Percentiles rank a stretch among this genome's conserved stretches.
Conservation (phyloP, 2,113 vertebrate species). For the Melanerpes formicivorus region DNA sequence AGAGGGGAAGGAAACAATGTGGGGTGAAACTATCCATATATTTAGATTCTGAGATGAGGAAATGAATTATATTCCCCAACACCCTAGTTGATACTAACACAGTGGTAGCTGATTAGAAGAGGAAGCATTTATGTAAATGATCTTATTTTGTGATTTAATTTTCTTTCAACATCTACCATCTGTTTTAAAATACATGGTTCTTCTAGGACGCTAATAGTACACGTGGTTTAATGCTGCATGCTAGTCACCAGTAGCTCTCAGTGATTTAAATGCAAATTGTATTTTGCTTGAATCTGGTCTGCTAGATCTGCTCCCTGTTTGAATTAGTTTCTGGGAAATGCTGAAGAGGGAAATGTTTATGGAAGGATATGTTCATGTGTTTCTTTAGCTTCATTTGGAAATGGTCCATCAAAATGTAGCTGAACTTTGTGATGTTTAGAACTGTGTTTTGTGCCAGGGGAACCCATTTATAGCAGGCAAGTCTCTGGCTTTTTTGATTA, state of each 20-base stretch:
- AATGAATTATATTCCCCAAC: background rate
- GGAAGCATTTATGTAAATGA: conserved; percentile 61
- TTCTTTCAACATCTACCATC: conserved; percentile 60
- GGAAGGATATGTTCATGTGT: background rate
- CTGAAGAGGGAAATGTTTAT: background rate
- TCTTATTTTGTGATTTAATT: conserved; percentile 53
- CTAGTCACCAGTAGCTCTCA: background rate
- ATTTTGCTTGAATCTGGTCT: background rate
- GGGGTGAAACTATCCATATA: background rate
- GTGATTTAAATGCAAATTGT: conserved; percentile 32
- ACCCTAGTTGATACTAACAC: background rate
- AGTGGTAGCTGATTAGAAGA: conserved; percentile 59
- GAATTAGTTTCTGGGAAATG: conserved; percentile 4
- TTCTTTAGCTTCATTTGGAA: conserved; percentile 23
- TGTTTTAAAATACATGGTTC: conserved; percentile 50
- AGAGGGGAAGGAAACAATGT: rapidly evolving
- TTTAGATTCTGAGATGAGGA: conserved; percentile 22
- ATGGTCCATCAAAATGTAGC: background rate
- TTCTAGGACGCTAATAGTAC: background rate
- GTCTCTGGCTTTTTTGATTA: background rate
- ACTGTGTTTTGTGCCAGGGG: background rate
- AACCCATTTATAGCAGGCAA: background rate
- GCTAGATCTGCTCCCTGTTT: background rate
- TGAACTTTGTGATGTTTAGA: background rate
- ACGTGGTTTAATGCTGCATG: background rate